Evolutionary conservation across 1,140 invertebrate genomes (phyloP).

Genomic region (Neodiprion fabricii): DNA sequence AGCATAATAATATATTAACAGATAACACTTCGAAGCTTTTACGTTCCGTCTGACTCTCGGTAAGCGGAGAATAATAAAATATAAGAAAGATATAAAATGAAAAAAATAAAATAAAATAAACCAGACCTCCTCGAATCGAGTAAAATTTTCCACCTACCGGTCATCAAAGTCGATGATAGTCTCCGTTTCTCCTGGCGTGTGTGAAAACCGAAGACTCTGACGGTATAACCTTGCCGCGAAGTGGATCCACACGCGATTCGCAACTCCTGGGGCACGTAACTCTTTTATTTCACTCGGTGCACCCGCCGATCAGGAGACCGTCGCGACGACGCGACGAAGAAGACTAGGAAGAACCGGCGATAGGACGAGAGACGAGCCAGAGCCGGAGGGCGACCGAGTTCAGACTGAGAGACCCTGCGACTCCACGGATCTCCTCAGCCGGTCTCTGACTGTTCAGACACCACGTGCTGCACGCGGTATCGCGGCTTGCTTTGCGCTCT

Average conservation of each 20-base stretch:
- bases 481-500: constrained; percentile 10
- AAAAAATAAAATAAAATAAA: not conserved
- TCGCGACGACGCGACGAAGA: constrained; percentile 35
- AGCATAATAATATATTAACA: not conserved
- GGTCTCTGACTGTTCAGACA: not conserved
- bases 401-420: constrained; percentile 18
- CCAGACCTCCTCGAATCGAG: constrained; percentile 12
- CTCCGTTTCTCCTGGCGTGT: not conserved
- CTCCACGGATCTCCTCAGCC: constrained; percentile 17
- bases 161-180: not conserved
- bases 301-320: constrained; percentile 13
- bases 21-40: not conserved
- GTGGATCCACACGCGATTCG: not conserved
- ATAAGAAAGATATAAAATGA: not conserved
- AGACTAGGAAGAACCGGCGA: not conserved
- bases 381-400: constrained; percentile 13
- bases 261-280: not conserved
- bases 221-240: constrained; percentile 1
- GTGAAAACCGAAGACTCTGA: not conserved
- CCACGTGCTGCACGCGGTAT: not conserved
- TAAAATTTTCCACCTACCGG: constrained; percentile 6
- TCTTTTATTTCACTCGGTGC: too few species aligned
- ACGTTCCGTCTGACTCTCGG: constrained; percentile 5
- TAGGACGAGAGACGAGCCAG: not conserved
- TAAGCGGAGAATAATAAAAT: not conserved